Base-by-base conservation (phyloP, 2,888 invertebrate genomes). In the Lepidochrysops patricia region DNA sequence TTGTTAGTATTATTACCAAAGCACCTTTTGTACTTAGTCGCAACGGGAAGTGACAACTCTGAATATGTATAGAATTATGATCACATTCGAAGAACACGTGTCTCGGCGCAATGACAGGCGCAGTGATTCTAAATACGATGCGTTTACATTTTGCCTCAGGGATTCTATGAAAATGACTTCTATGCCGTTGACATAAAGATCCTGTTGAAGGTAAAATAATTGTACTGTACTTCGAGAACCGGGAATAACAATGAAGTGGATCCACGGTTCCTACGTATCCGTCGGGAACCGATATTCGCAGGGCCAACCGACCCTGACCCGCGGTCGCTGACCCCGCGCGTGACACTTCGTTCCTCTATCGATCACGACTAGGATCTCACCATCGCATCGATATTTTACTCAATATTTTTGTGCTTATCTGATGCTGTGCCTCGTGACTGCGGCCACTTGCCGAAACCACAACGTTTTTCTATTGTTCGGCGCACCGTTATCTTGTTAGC, bases 261-360 rank as follows among this genome's bases (percentile, higher is more conserved):
- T 77, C 76, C 79, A 77, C 76, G 78, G 77, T 76, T 82, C 80
- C 78, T 74, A 82, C 74, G 79, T 77, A 82, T 83, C 80, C 82
- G 79, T 76, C 73, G 77, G 75, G 68, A 72, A 73, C 72, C 70
- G 70, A 79, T 80, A 78, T 80, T 82, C 79, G 80, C 85, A 82
- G 72, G 72, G 73, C 72, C 72, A 72, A 72, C 76, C 84, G 87
- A 85, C 89, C 89, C 84, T 88, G 88, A 89, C 87, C 88, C 69
- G 67, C 74, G 87, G 84, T 72, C 83, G 74, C 77, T 71, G 79
- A 86, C 80, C 85, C 76, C 75, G 82, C 82, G 78, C 89, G 89
- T 89, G 89, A 88, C 88, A 88, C 84, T 87, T 86, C 82, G 85
- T 84, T 86, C 81, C 80, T 82, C 84, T 82, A 88, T 88, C 86